Evolutionary conservation across 2,797 vertebrate species (phyloP).

Genomic region (Stomatorhinus walkeri): DNA sequence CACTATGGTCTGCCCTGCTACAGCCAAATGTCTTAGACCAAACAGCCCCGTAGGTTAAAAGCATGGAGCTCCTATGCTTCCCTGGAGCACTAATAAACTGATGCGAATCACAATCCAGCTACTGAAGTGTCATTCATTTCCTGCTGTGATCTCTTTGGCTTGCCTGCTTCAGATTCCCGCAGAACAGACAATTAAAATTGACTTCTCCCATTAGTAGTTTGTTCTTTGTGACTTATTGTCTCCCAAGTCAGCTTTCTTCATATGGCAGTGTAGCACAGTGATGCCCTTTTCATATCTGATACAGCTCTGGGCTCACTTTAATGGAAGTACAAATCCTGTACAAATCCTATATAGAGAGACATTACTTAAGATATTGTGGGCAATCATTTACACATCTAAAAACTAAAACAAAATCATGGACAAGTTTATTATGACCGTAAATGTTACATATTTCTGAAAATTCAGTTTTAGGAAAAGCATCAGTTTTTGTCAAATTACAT

Average conservation of each 20-base stretch:
- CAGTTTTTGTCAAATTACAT: not conserved
- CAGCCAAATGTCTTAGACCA: not conserved
- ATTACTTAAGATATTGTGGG: not conserved
- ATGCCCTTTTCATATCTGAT: not conserved
- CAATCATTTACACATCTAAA: not conserved
- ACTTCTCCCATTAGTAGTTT: not conserved
- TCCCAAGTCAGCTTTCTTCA: not conserved
- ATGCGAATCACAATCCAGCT: conserved; percentile 29
- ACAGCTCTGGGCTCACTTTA: not conserved
- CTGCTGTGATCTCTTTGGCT: not conserved
- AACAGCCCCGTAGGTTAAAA: not conserved
- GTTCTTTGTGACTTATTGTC: not conserved
- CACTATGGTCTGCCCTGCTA: not conserved
- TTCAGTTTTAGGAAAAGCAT: not conserved
- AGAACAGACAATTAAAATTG: not conserved
- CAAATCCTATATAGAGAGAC: not conserved
- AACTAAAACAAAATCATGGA: not conserved
- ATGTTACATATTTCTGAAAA: not conserved
- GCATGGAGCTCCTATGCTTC: not conserved
- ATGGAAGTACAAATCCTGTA: not conserved
- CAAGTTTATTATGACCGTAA: not conserved
- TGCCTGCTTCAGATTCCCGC: not conserved
- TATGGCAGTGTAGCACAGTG: not conserved
- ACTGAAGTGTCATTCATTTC: not conserved
- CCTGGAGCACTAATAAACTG: conserved; percentile 46